Conservation (phyloP, 2,797 vertebrate genomes). For the Limnodromus scolopaceus region DNA sequence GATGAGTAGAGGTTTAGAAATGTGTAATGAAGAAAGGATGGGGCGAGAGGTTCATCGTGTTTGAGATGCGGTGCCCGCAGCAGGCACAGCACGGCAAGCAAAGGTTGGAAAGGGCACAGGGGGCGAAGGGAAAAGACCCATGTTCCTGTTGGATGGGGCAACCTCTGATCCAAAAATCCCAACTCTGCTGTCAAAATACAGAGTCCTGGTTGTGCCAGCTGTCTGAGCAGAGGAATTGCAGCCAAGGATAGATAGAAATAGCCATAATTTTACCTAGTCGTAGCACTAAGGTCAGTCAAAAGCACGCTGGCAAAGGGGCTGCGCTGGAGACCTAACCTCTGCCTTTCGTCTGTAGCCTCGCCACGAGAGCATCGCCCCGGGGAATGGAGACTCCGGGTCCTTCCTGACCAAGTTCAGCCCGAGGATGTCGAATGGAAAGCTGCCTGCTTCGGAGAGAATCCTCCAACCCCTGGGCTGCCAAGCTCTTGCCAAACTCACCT, state of each 20-base stretch:
- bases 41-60: fast-evolving
- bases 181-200: background rate
- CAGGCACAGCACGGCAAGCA: background rate
- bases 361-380: fast-evolving
- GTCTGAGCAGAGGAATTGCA: background rate
- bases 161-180: background rate
- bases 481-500: background rate
- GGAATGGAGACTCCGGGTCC: background rate
- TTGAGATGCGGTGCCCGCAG: background rate
- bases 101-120: background rate
- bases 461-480: background rate
- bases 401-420: background rate
- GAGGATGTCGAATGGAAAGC: fast-evolving
- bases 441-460: background rate
- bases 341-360: background rate
- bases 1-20: background rate
- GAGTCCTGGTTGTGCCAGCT: background rate
- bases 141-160: background rate
- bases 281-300: background rate
- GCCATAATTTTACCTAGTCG: background rate
- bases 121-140: background rate
- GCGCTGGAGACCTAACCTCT: background rate
- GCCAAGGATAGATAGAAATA: background rate
- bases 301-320: background rate
- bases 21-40: background rate